Evolutionary conservation across 2,113 vertebrate species (phyloP).

Genomic region (Atlantisia rogersi): DNA sequence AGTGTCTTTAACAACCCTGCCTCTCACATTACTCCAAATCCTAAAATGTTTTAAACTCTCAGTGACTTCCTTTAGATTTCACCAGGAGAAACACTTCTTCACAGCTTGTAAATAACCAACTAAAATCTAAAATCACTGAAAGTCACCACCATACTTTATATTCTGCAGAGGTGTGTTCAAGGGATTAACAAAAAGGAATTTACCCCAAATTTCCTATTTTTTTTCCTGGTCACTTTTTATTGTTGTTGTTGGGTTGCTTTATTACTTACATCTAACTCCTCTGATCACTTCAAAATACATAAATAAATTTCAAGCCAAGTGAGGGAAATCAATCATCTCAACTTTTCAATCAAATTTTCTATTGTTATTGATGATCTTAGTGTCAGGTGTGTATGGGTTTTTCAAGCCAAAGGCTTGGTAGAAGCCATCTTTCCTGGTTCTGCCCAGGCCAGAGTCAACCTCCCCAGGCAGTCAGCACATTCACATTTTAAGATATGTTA

Average conservation of each 20-base stretch:
- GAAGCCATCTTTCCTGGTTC: no score
- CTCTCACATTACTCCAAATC: background rate
- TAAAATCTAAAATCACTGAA: background rate
- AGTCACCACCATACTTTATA: background rate
- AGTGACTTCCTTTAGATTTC: background rate
- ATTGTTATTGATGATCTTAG: no score
- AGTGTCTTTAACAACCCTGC: background rate
- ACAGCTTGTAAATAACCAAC: background rate
- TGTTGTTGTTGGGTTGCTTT: background rate
- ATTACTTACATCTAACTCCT: background rate
- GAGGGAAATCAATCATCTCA: background rate
- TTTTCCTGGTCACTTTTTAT: background rate
- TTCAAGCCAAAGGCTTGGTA: no score
- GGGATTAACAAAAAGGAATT: background rate
- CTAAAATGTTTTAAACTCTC: background rate
- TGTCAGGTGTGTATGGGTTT: no score
- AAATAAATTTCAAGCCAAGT: background rate
- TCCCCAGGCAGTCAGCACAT: no score
- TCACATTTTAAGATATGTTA: background rate
- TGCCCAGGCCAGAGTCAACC: no score
- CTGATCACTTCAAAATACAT: background rate
- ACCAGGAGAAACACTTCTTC: background rate
- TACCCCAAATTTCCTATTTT: background rate
- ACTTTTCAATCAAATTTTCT: no score
- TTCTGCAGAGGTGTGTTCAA: background rate